phyloP scores from a whole-genome alignment of 2,888 invertebrate species.

The Trisateles emortualis region DNA sequence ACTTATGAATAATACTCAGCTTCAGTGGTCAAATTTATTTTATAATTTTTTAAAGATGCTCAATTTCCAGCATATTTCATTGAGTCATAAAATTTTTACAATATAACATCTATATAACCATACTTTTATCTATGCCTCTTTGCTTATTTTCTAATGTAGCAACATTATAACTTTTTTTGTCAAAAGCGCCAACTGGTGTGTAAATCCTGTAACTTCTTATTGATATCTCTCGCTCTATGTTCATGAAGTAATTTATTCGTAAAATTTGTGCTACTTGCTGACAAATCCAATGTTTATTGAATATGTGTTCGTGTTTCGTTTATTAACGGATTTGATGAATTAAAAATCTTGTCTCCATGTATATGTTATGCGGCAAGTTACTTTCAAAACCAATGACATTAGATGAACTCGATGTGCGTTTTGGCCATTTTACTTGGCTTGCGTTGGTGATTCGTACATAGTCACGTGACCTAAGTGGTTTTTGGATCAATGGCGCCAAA shows the following conservation, averaged over 20 bases:
- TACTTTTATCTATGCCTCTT: no score
- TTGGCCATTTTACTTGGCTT: constrained; percentile 87
- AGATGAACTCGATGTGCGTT: constrained; percentile 86
- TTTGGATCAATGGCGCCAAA: constrained; percentile 87
- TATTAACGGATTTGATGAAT: constrained; percentile 60
- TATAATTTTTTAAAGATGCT: no score
- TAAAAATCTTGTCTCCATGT: constrained; percentile 75
- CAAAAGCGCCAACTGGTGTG: constrained; percentile 76
- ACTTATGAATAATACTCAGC: no score
- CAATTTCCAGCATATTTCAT: no score
- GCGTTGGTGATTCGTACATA: constrained; percentile 86
- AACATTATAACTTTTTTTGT: constrained; percentile 33
- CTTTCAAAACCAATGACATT: constrained; percentile 83
- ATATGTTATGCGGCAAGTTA: constrained; percentile 76
- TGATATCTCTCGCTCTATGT: constrained; percentile 83
- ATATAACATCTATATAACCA: no score
- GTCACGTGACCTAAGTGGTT: constrained; percentile 85
- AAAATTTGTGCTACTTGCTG: constrained; percentile 77
- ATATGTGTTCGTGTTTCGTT: constrained; percentile 76
- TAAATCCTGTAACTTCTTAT: constrained; percentile 75
- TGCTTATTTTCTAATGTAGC: constrained; percentile 26
- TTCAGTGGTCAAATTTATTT: no score
- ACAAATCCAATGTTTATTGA: constrained; percentile 70
- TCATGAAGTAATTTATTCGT: constrained; percentile 78
- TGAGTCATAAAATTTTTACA: no score